Percentiles rank a stretch among this genome's conserved stretches.
Evolutionary conservation across 2,888 invertebrate species (phyloP).

Genomic region (Cantharis nigra): DNA sequence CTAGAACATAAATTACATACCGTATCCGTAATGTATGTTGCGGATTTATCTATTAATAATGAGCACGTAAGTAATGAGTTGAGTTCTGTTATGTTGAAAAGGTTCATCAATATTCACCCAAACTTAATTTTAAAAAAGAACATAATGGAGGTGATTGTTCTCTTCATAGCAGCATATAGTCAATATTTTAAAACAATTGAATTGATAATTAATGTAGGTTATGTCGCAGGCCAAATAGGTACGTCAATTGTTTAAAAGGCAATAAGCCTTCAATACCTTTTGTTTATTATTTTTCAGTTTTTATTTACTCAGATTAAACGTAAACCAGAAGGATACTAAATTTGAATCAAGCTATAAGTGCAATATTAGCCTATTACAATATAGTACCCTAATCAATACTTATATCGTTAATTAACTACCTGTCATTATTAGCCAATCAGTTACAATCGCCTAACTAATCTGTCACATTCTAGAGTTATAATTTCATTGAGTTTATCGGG

Average conservation of each 20-base stretch:
- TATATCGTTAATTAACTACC: not conserved
- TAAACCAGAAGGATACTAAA: not conserved
- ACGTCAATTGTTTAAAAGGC: too few relatives aligned
- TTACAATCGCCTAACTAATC: not conserved
- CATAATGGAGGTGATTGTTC: not conserved
- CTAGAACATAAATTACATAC: not conserved
- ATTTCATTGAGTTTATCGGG: not conserved
- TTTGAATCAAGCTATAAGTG: not conserved
- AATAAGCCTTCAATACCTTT: too few relatives aligned
- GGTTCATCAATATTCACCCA: not conserved
- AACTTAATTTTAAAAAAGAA: not conserved
- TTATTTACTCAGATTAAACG: too few relatives aligned
- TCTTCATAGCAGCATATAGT: not conserved
- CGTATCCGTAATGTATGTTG: not conserved
- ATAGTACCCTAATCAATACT: not conserved
- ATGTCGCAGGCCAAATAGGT: too few relatives aligned
- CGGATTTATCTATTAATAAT: not conserved
- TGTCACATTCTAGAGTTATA: not conserved
- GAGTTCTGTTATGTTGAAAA: not conserved
- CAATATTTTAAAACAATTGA: not conserved
- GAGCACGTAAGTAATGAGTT: not conserved
- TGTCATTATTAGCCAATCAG: too few relatives aligned
- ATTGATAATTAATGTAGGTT: too few relatives aligned
- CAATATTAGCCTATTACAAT: too few relatives aligned
- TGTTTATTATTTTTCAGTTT: too few relatives aligned